These are phyloP conservation scores for Dendronephthya gigantea DNA, from an alignment of 64 coral and sea anemone genomes.

Conservation along the genomic window DNA sequence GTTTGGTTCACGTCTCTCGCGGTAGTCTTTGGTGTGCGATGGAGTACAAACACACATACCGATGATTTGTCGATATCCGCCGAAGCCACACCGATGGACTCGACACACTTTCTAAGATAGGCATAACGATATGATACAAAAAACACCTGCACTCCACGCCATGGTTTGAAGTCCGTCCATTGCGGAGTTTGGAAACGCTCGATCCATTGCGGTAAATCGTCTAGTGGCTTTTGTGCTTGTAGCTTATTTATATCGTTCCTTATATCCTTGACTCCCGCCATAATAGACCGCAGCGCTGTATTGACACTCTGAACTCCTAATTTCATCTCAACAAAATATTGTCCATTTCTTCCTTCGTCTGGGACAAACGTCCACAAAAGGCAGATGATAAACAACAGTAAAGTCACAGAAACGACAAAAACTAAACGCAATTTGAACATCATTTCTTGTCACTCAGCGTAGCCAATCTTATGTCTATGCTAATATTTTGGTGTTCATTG, in stretches of 20 bases:
- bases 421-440: background rate
- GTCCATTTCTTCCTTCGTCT: background rate
- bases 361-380: background rate
- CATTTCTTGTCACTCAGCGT: no score
- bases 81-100: background rate
- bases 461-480: no score
- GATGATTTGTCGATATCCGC: background rate
- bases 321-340: background rate
- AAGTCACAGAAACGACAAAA: background rate
- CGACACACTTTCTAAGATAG: slow-evolving; percentile 11
- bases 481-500: no score
- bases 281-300: background rate
- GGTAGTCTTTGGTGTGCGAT: background rate
- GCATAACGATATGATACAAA: background rate
- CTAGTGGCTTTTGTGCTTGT: no score
- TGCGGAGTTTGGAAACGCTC: no score
- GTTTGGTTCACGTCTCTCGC: background rate
- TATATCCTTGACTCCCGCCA: background rate
- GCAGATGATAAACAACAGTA: background rate
- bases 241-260: no score
- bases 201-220: no score
- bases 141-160: background rate
- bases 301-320: background rate
- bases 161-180: background rate
- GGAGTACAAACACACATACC: slow-evolving; percentile 14